A percentile compares a stretch with the other conserved stretches of the same genome.
These are phyloP conservation scores for Philopedon plagiatum DNA, from an alignment of 2,888 invertebrate species.

Conservation along the genomic window DNA sequence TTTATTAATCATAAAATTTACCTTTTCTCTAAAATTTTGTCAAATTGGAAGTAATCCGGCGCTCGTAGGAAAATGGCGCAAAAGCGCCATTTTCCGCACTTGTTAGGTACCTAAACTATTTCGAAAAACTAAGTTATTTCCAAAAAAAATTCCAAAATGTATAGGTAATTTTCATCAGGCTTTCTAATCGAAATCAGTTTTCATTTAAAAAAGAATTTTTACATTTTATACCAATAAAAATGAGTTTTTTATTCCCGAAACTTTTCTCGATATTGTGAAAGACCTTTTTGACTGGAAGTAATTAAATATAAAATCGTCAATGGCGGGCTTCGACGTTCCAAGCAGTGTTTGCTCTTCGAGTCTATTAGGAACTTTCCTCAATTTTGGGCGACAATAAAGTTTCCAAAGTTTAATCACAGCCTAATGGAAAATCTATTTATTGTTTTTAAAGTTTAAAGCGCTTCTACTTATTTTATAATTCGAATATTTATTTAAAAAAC, in stretches of 20 bases:
- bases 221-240: background rate
- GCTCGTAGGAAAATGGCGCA: too few species aligned
- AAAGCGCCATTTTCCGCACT: too few species aligned
- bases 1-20: too few species aligned
- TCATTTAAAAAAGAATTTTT: too few species aligned
- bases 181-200: too few species aligned
- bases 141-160: too few species aligned
- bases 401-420: conserved; percentile 8
- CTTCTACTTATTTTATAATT: background rate
- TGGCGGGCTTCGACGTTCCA: conserved; percentile 21
- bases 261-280: background rate
- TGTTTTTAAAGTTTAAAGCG: background rate
- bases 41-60: too few species aligned
- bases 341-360: conserved; percentile 27
- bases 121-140: too few species aligned
- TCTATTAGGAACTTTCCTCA: conserved; percentile 28
- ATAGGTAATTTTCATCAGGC: too few species aligned
- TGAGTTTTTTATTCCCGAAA: background rate
- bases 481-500: too few species aligned
- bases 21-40: too few species aligned
- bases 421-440: conserved; percentile 14
- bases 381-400: conserved; percentile 29
- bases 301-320: conserved; percentile 36
- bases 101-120: too few species aligned
- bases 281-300: conserved; percentile 12